Base-by-base conservation (phyloP, 2,888 invertebrate species). In the Actias luna region DNA sequence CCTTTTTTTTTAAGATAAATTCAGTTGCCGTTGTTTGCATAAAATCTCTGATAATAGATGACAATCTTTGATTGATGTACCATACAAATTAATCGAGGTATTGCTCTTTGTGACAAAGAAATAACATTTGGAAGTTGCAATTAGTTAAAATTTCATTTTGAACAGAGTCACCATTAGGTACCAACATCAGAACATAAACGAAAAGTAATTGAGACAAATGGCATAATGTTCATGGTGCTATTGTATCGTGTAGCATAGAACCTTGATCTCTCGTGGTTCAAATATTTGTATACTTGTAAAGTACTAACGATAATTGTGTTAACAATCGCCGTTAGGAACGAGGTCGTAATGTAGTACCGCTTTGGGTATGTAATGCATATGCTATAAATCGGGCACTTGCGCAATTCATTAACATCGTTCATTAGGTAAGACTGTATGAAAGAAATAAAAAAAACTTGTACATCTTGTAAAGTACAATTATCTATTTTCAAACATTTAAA, bases 311-410 rank as follows among this genome's bases (percentile, higher is more conserved):
- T 87, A 88, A 89, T 86, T 89, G 83, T 85, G 78, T 79, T 87
- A 86, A 88, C 86, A 88, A 84, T 87, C 80, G 80, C 76, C 78
- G 79, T 82, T 83, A 82, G 76, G 70, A 76, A 72, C 82, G 83
- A 82, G 82, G 81, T 75, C 82, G 73, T 71, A 80, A 77, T 80
- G 79, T 75, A 73, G 73, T 71, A 74, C 69, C 67, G 67, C 68
- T 77, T 78, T 77, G 69, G 75, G 73, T 73, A 42, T 42, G 42
- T 42, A 75, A 76, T 73, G 73, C 74, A 75, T 73, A 71, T 67
- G 73, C 69, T 68, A 70, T 73, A 76, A 71, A 71, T 78, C 73
- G 78, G 71, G 70, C 75, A 70, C 67, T 82, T 80, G 70, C 70
- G 72, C 66, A 80, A 80, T 69, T 64, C 65, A 76, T 79, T 77